phyloP scores from a whole-genome alignment of 1,140 invertebrate species.

The Neodiprion fabricii region DNA sequence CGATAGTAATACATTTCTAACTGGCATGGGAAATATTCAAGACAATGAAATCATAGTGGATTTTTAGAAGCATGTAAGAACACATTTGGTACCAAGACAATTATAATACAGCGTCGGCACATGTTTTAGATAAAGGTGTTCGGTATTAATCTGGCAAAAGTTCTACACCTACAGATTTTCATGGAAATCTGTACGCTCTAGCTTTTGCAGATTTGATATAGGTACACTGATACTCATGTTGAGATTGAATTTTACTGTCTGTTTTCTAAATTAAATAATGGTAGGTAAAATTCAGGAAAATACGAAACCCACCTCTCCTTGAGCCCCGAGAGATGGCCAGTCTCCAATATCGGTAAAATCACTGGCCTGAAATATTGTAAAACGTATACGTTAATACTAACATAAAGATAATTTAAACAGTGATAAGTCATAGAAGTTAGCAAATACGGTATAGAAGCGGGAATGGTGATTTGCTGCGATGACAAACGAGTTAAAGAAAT shows the following conservation, averaged over 20 bases:
- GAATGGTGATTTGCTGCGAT: background rate
- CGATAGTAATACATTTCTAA: too few species aligned
- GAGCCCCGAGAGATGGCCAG: constrained; percentile 78
- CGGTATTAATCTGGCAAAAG: constrained; percentile 45
- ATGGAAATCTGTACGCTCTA: constrained; percentile 42
- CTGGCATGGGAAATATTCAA: too few species aligned
- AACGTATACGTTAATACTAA: constrained; percentile 6
- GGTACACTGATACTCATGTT: background rate
- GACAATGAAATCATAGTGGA: too few species aligned
- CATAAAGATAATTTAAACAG: constrained; percentile 1
- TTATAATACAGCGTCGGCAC: background rate
- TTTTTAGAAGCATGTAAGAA: background rate
- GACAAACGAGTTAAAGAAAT: too few species aligned
- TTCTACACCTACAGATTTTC: constrained; percentile 45
- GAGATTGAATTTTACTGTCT: background rate
- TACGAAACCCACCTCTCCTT: constrained; percentile 54
- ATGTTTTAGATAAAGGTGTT: background rate
- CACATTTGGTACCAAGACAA: background rate
- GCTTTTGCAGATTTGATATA: constrained; percentile 41
- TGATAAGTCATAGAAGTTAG: background rate
- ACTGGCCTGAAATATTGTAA: constrained; percentile 68
- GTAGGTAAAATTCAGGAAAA: background rate
- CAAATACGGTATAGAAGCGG: background rate
- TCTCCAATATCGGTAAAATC: constrained; percentile 77
- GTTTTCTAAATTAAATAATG: background rate